Base-by-base conservation (phyloP, 2,888 invertebrate genomes). In the Tubiluchus corallicola region DNA sequence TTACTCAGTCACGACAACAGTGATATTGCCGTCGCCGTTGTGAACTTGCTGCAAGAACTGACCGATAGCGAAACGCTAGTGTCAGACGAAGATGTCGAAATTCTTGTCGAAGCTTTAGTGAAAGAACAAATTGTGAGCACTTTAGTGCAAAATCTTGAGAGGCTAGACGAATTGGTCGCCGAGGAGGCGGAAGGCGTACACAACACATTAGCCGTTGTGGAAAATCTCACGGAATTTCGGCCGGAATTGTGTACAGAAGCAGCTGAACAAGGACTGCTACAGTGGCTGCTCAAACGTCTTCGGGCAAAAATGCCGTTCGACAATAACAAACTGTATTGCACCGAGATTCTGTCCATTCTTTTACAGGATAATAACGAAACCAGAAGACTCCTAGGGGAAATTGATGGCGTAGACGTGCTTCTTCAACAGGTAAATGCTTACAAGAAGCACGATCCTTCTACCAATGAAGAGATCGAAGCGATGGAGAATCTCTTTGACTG, bases 401-500 rank as follows among this genome's bases (percentile, higher is more conserved):
- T 87, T 38, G 94, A 96, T 60, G 92, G 92, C 2, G 92, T 96
- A 55, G 98, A 99, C 69, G 81, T 88, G 21, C 67, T 98, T 40
- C 69, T 98, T 5, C 92, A 94, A 65, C 96, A 92, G 61, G 68
- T 94, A 50, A 90, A 92, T 53, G 79, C 82, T 57, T 94, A 88
- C 67, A 94, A 94, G 65, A 72, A 88, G 15, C 88, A 92, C 59
- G 92, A 94, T 68, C 94, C 94, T 0, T 71, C 72, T 43, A 77
- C 79, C 44, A 76, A 78, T 2, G 96, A 96, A 64, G 98, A 99
- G 63, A 80, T 84, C 56, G 98, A 98, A 66, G 80, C 87, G 57
- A 96, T 98, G 96, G 96, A 98, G 66, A 98, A 98, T 67, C 71
- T 99, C 52, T 99, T 99, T 63, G 84, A 96, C 65, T 77, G 82